Evolutionary conservation across 2,797 vertebrate species (phyloP), one percentile per base, ranked within the genome.

Genomic region (Xyrichtys novacula): DNA sequence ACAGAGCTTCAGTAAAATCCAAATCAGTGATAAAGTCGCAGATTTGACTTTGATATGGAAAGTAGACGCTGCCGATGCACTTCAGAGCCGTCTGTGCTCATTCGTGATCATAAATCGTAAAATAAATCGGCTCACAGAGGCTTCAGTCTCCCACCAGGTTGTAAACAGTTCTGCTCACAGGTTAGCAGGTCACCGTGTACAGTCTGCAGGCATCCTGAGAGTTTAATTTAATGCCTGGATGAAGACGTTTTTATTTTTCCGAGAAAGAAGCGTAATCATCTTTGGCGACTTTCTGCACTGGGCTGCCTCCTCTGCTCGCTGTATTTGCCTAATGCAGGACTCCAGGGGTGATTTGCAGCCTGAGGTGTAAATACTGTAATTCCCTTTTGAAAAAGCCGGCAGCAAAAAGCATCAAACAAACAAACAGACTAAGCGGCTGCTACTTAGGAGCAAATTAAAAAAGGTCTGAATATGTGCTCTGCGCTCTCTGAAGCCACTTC

Each of bases 331-430:
- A 53, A 48, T 46, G 67, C 61, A 74, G 62, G 59, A 68, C 74
- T 78, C 52, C 56, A 11, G 62, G 67, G 73, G 16, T 44, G 63
- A 58, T 58, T 53, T 40, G 22, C 9, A 16, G 59, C 63, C 71
- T 43, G 48, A 81, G 72, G 75, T 57, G 54, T 53, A 38, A 57
- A 66, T 38, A 69, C 57, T 67, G 65, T 72, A 64, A 58, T 74
- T 70, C 50, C 40, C 50, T 32, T 48, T 46, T 8, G n/a, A 34
- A 52, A n/a, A 16, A 3, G 67, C 80, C n/a, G 10, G 78, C 71
- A 74, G 43, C 20, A 71, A 69, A 66, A 56, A 54, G 6, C 50
- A 65, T 9, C 23, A 74, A 71, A 66, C 63, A 75, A 46, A 71
- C 59, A 74, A 50, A 60, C 52, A 60, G 5, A 28, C 36, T 11